Base-by-base conservation (phyloP, 2,113 vertebrate species). In the Coturnix japonica region DNA sequence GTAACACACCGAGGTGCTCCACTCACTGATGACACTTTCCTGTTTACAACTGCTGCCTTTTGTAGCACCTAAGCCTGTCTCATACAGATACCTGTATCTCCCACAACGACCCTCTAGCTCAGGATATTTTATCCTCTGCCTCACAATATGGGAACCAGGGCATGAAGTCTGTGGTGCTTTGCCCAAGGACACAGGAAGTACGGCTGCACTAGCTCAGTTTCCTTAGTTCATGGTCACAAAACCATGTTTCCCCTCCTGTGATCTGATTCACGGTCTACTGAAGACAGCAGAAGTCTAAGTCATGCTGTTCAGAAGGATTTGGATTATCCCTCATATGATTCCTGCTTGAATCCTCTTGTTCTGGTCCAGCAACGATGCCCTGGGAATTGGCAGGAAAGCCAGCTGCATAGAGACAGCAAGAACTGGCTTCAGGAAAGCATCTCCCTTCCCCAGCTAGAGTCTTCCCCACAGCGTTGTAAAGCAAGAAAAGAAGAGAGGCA, bases 81-180 rank as follows among this genome's bases (percentile, higher is more conserved):
- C 76, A 9, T 4, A 37, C 30, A 21, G 63, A 85, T 70, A 57
- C 4, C 13, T 51, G 3, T 6, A 5, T 31, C 63, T 31, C 37
- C 33, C 13, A 2, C 61, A 72, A 0, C 1, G 30, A 33, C 8
- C 39, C 30, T 7, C 19, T 51, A 20, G 1, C 0, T 3, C 19
- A 56, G 51, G 31, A 35, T 54, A 59, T 39, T 64, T 26, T 47
- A 39, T 43, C 69, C 54, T 47, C 54, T 13, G 11, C 33, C 19
- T 91, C 59, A 49, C n/a, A 54, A 10, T 21, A 11, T 0, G 13
- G 7, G 57, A 85, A 44, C 33, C 43, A 37, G 30, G 54, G 10
- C 69, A 74, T 3, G 1, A 41, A 43, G 47, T 56, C 41, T 4
- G 18, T 8, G 43, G 56, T 59, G 56, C 33, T 25, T 19, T 44